Percentiles rank a stretch among this genome's conserved stretches.
phyloP scores from a whole-genome alignment of 2,113 vertebrate genomes.

The Oreochromis aureus region DNA sequence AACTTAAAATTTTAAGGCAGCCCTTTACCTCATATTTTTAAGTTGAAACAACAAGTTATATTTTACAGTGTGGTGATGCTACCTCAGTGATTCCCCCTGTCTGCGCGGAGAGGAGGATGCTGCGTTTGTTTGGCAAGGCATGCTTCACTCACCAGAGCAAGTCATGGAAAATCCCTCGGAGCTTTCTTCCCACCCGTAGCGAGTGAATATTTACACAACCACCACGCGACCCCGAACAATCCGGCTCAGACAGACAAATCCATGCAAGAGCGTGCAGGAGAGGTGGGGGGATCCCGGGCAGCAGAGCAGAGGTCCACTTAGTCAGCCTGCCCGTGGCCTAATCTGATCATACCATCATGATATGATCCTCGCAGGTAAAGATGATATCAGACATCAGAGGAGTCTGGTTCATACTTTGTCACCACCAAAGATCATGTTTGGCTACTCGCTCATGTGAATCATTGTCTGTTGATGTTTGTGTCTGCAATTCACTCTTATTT shows the following conservation, averaged over 20 bases:
- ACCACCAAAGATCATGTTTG: not conserved
- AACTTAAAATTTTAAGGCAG: too few relatives aligned
- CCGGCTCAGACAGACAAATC: slow-evolving; percentile 21
- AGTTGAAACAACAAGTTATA: too few relatives aligned
- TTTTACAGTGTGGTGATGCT: too few relatives aligned
- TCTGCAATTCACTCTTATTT: not conserved
- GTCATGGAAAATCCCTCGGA: slow-evolving; percentile 63
- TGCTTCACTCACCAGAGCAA: slow-evolving; percentile 40
- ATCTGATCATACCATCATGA: not conserved
- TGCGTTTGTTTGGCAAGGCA: slow-evolving; percentile 50
- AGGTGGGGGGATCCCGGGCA: not conserved
- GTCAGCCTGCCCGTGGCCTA: not conserved
- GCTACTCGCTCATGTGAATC: not conserved
- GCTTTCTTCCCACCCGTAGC: slow-evolving; percentile 63
- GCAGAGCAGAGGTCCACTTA: not conserved
- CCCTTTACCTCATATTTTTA: too few relatives aligned
- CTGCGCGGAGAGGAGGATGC: not conserved
- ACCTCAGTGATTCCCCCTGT: slow-evolving; percentile 16
- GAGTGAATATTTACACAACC: slow-evolving; percentile 63
- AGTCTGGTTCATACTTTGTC: not conserved
- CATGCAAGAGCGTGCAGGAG: not conserved
- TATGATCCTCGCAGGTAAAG: not conserved
- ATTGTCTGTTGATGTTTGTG: not conserved
- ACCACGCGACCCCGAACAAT: slow-evolving; percentile 21
- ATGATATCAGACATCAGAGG: not conserved